Evolutionary conservation across 2,113 vertebrate genomes (phyloP).

Genomic region (Nothoprocta pentlandii): DNA sequence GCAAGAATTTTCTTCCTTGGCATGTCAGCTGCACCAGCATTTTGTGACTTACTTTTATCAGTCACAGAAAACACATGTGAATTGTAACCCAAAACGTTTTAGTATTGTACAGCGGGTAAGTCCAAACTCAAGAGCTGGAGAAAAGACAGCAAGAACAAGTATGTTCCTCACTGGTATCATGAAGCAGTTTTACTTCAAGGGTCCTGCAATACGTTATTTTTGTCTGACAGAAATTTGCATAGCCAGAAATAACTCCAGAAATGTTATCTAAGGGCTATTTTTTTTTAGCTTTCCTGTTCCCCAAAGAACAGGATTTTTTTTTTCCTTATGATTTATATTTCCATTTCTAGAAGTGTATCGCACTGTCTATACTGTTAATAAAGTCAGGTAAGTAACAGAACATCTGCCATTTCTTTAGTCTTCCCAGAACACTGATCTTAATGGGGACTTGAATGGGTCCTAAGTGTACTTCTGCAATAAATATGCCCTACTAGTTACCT

Average conservation of each 20-base stretch:
- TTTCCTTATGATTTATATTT: constrained; percentile 5
- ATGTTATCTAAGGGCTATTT: background rate
- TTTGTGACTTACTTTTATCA: constrained; percentile 1
- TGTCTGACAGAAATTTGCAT: background rate
- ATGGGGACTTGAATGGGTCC: background rate
- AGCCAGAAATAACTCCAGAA: constrained; percentile 18
- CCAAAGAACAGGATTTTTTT: background rate
- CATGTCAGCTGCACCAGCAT: background rate
- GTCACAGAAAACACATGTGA: background rate
- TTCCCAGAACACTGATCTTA: background rate
- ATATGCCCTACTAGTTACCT: background rate
- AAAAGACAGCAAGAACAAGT: background rate
- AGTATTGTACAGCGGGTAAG: background rate
- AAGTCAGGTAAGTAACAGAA: background rate
- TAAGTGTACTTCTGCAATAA: constrained; percentile 15
- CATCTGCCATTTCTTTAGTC: constrained; percentile 1
- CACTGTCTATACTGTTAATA: background rate
- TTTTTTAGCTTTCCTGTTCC: background rate
- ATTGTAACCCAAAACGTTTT: background rate
- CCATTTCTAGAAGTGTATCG: background rate
- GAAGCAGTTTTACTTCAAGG: constrained; percentile 5
- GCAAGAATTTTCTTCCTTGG: background rate
- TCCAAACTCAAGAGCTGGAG: background rate
- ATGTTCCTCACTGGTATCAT: background rate
- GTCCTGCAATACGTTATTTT: background rate